Evolutionary conservation across 1,140 invertebrate species (phyloP).

Genomic region (Pogonomyrmex barbatus): DNA sequence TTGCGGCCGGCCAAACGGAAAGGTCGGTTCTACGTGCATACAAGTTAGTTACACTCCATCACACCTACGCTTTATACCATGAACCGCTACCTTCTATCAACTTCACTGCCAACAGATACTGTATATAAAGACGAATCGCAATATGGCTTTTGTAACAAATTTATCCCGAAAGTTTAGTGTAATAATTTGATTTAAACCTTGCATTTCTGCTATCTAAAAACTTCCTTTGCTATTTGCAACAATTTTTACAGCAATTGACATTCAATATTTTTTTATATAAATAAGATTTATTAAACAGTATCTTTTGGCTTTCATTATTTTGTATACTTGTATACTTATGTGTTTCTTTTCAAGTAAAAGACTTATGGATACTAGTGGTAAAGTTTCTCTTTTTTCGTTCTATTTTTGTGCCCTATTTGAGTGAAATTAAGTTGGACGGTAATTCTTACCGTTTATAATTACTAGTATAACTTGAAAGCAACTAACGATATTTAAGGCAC

Average conservation of each 20-base stretch:
- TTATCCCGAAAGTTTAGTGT: background rate
- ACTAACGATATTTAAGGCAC: constrained; percentile 54
- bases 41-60: constrained; percentile 87
- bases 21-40: constrained; percentile 87
- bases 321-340: constrained; percentile 58
- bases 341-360: constrained; percentile 27
- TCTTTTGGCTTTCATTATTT: constrained; percentile 55
- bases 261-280: background rate
- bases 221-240: background rate
- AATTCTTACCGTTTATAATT: constrained; percentile 25
- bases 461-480: constrained; percentile 27
- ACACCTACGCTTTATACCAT: constrained; percentile 84
- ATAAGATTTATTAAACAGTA: constrained; percentile 47
- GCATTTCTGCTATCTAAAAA: constrained; percentile 5
- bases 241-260: background rate
- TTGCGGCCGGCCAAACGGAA: constrained; percentile 94
- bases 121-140: constrained; percentile 57
- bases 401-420: constrained; percentile 23
- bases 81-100: constrained; percentile 72
- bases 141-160: background rate
- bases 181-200: background rate
- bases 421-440: constrained; percentile 11
- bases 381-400: background rate
- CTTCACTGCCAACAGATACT: constrained; percentile 73
- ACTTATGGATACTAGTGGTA: constrained; percentile 33